Conservation (phyloP, 2,888 invertebrate genomes). For the Poecilus cupreus region DNA sequence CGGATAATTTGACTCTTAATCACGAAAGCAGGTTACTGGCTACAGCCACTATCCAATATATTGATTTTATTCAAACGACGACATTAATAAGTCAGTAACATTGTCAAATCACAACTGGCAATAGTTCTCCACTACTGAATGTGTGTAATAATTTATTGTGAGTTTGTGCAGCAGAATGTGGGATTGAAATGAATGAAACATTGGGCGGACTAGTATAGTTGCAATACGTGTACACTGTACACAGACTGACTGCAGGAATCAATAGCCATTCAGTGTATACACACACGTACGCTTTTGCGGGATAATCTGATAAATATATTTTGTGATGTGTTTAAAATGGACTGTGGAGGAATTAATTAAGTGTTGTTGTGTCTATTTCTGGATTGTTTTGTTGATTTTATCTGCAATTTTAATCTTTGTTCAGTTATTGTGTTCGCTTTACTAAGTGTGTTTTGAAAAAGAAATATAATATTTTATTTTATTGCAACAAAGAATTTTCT, state of each 20-base stretch:
- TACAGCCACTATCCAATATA: neutral
- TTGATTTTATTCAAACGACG: slow-evolving; percentile 17
- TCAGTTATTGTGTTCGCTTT: too few species aligned
- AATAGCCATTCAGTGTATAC: neutral
- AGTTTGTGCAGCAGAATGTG: neutral
- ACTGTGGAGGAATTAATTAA: neutral
- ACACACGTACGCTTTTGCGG: neutral
- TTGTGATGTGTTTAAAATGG: neutral
- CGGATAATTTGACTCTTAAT: neutral
- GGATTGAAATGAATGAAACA: slow-evolving; percentile 25
- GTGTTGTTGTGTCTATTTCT: too few species aligned
- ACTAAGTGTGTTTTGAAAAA: too few species aligned
- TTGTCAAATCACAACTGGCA: neutral
- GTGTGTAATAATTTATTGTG: slow-evolving; percentile 1
- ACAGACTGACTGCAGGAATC: too few species aligned
- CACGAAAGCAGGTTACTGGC: neutral
- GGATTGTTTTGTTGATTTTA: too few species aligned
- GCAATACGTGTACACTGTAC: too few species aligned
- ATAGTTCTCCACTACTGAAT: slow-evolving; percentile 11
- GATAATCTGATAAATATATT: slow-evolving; percentile 1
- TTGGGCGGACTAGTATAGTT: neutral
- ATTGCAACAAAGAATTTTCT: too few species aligned
- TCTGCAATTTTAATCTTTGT: too few species aligned
- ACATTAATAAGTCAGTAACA: slow-evolving; percentile 16
- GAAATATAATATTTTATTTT: too few species aligned